phyloP scores from a whole-genome alignment of 2,113 vertebrate species.

The Dasyurus viverrinus region DNA sequence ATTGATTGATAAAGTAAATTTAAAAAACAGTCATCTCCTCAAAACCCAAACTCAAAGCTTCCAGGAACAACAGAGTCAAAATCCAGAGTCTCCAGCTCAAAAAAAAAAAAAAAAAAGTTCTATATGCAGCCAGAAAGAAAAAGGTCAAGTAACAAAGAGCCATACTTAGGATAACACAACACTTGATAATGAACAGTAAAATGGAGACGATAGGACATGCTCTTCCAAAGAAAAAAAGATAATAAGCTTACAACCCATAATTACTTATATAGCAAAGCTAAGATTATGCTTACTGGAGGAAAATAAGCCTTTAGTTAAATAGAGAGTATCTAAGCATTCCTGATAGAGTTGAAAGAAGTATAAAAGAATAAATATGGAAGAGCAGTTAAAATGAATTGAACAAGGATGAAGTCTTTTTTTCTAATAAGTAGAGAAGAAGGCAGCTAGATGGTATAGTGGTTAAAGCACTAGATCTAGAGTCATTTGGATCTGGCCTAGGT shows the following conservation, averaged over 20 bases:
- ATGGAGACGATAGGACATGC: background rate
- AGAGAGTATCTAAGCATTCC: background rate
- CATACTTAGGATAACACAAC: background rate
- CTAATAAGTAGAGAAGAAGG: too few species aligned
- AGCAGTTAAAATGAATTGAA: background rate
- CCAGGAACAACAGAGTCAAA: background rate
- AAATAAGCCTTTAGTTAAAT: background rate
- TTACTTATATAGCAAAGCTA: background rate
- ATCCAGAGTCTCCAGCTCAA: background rate
- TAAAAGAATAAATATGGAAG: background rate
- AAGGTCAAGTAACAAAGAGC: background rate
- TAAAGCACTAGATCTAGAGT: too few species aligned
- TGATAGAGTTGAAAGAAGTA: background rate
- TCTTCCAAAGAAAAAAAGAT: background rate
- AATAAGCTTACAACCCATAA: background rate
- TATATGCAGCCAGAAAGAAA: background rate
- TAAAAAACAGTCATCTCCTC: background rate
- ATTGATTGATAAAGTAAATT: background rate
- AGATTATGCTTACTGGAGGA: background rate
- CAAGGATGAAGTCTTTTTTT: background rate
- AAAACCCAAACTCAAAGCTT: background rate
- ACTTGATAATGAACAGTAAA: background rate
- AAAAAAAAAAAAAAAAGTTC: background rate
- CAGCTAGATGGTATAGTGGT: too few species aligned
- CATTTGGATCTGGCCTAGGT: too few species aligned